A percentile compares a stretch with the other conserved stretches of the same genome.
phyloP scores from a whole-genome alignment of 2,888 invertebrate genomes.

The Epirrhoe alternata region DNA sequence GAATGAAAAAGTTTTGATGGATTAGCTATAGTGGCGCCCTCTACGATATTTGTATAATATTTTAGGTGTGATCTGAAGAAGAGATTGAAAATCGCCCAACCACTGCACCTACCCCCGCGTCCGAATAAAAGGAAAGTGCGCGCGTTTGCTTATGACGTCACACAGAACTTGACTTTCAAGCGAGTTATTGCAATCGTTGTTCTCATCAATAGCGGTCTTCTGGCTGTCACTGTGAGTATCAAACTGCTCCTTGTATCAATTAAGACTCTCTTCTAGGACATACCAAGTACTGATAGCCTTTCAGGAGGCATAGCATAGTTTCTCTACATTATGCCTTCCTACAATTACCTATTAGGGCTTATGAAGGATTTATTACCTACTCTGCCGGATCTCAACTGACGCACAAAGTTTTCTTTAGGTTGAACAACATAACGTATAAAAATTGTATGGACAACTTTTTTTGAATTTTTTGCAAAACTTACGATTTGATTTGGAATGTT shows the following conservation, averaged over 20 bases:
- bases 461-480: no score
- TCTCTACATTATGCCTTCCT: no score
- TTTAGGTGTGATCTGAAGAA: slow-evolving; percentile 97
- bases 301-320: no score
- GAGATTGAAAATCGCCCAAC: slow-evolving; percentile 99
- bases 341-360: no score
- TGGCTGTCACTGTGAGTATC: slow-evolving; percentile 93
- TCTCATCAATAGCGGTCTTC: slow-evolving; percentile 94
- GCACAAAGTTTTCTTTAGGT: no score
- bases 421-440: no score
- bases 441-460: no score
- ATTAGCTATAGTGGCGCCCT: not conserved
- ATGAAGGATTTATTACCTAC: no score
- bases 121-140: slow-evolving; percentile 97
- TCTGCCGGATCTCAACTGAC: no score
- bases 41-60: not conserved
- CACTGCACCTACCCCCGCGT: slow-evolving; percentile 97
- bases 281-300: no score
- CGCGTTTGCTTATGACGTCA: slow-evolving; percentile 98
- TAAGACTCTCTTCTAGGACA: not conserved
- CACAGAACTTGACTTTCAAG: slow-evolving; percentile 98
- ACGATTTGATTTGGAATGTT: no score
- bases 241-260: not conserved
- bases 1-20: no score
- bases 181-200: slow-evolving; percentile 97